Base-by-base conservation (phyloP, 2,888 invertebrate species). In the Syritta pipiens region DNA sequence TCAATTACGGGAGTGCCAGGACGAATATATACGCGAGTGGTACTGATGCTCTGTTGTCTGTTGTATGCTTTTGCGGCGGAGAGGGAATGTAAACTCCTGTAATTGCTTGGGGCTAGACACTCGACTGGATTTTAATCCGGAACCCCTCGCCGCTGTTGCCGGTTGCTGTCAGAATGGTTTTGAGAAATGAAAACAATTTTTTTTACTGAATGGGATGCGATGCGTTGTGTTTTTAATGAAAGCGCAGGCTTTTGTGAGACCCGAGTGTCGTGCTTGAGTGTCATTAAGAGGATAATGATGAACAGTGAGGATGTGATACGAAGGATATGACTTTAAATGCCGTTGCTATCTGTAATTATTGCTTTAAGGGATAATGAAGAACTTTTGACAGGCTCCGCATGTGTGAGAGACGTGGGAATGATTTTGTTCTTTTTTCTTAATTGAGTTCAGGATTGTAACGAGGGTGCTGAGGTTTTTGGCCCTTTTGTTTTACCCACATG, bases 21-120 rank as follows among this genome's bases (percentile, higher is more conserved):
- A 19, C 28, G 26, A 26, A 55, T 67, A 35, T 22, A 7, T 28
- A 7, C 28, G 28, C 4, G 2, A 28, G n/a, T n/a, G 28, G 9
- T 4, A 1, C 28, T 28, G 28, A n/a, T 28, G 28, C 4, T 7
- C 4, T 7, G 28, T n/a, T 28, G 2, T 28, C 2, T 7, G 28
- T 28, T 37, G 37, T 37, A 17, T 2, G 37, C 17, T 6, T 17
- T 37, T 37, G n/a, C 14, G 12, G 6, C 14, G 9, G 7, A n/a
- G 65, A n/a, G 32, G 22, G 37, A 55, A n/a, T n/a, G n/a, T 48
- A 48, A 57, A 49, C 48, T 68, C 40, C 28, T 48, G 37, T 59
- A 68, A 68, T 59, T 68, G 59, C 49, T 59, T 3, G 40, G 10
- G 57, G 59, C 57, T 68, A 59, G 57, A 68, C 57, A 59, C 37